Conservation (phyloP, 1,140 invertebrate genomes). For the Batillaria attramentaria region DNA sequence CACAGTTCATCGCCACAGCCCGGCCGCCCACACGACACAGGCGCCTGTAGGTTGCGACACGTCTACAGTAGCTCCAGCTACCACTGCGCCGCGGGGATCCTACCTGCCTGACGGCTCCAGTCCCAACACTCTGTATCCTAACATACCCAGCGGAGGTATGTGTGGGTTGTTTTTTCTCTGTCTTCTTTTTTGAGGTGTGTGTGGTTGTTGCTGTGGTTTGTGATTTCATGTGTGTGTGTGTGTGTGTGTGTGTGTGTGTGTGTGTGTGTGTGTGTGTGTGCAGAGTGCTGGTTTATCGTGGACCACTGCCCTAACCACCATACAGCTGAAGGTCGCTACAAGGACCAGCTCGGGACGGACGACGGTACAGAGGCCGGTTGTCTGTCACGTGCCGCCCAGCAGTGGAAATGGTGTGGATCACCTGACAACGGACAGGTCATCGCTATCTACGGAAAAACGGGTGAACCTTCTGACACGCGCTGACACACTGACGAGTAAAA, state of each 20-base stretch:
- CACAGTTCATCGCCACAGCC: no score
- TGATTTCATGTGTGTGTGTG: background rate
- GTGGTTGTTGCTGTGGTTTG: background rate
- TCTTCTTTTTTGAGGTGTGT: background rate
- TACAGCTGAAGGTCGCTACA: slow-evolving; percentile 29
- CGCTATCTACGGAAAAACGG: slow-evolving; percentile 45
- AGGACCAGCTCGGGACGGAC: slow-evolving; percentile 28
- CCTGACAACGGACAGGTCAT: slow-evolving; percentile 25
- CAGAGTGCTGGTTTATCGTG: slow-evolving; percentile 48
- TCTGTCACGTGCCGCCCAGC: slow-evolving; percentile 35
- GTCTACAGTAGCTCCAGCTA: slow-evolving; percentile 12
- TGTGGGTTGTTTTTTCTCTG: background rate
- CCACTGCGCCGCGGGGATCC: slow-evolving; percentile 4
- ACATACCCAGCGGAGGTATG: slow-evolving; percentile 21
- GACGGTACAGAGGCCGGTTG: slow-evolving; percentile 37
- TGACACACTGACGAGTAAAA: background rate
- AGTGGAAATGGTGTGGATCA: slow-evolving; percentile 47
- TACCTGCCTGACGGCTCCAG: slow-evolving; percentile 35
- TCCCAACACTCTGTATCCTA: slow-evolving; percentile 27
- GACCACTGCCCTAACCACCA: slow-evolving; percentile 33
- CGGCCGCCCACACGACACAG: background rate
- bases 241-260: background rate
- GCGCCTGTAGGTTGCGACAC: slow-evolving; percentile 6
- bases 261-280: background rate
- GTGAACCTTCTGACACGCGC: slow-evolving; percentile 14